Evolutionary conservation across 2,888 invertebrate genomes (phyloP), one percentile per base, ranked within the genome.

Genomic region (Colletes collaris): DNA sequence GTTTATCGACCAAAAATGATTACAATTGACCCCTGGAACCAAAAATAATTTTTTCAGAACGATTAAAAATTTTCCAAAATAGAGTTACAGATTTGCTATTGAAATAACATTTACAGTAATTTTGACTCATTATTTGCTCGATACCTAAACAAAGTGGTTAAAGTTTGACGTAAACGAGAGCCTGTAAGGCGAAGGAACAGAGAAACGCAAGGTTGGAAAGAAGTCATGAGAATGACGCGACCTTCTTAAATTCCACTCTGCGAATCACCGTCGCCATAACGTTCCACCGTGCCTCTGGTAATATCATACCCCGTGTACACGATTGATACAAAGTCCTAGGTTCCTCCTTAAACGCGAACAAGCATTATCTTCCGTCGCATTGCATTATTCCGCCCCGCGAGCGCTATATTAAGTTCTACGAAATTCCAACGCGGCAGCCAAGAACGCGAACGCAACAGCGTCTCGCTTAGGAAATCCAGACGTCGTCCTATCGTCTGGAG

Each of bases 391-490:
- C 58, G 69, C 69, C 10, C 16, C 65, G n/a, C 16, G 60, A 69
- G 64, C 65, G 69, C 59, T 69, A 66, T 74, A 74, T 74, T 55
- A 65, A 79, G 68, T 60, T 16, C 68, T 46, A 63, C 74, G 75
- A 79, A 79, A 80, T 79, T 80, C 80, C 69, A 44, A 1, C 62
- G 50, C 8, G 50, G 62, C 56, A 10, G 56, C 58, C 65, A 19
- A 16, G 50, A 50, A 62, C 49, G 8, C 35, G 65, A 58, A 27
- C 16, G 56, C 55, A 58, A 40, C 53, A 50, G 55, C 67, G 62
- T 68, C 64, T 60, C n/a, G 70, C 66, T 79, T 75, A 79, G 75
- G 63, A 64, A 79, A 70, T 62, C 64, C 70, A 80, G 75, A 80
- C 74, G 67, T 65, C 68, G 65, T 66, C 65, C 66, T 76, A 73